A percentile compares a stretch with the other conserved stretches of the same genome.
These are phyloP conservation scores for Monopterus albus DNA, from an alignment of 2,113 vertebrate genomes.

Conservation along the genomic window DNA sequence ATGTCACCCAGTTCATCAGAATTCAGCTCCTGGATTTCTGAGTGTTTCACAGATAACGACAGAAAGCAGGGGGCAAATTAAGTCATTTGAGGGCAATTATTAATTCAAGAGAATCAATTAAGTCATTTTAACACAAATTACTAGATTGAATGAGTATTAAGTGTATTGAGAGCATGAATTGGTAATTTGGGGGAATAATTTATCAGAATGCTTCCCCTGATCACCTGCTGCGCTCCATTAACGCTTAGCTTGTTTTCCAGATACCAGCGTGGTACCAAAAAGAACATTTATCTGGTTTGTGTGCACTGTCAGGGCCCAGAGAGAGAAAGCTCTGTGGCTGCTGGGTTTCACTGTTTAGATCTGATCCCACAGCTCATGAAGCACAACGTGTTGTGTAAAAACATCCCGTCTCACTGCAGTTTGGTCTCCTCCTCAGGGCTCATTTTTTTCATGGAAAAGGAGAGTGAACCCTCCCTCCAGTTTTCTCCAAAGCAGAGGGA, in stretches of 20 bases:
- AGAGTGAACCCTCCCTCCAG: background rate
- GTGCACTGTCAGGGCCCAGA: background rate
- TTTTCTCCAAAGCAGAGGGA: background rate
- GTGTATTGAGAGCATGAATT: background rate
- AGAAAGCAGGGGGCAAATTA: background rate
- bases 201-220: background rate
- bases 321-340: background rate
- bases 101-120: slow-evolving; percentile 11
- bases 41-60: too few species aligned
- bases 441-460: background rate
- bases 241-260: background rate
- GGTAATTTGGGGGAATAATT: background rate
- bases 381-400: background rate
- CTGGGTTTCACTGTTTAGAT: background rate
- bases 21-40: background rate
- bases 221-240: background rate
- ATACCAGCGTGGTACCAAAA: slow-evolving; percentile 60
- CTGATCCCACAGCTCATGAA: background rate
- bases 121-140: background rate
- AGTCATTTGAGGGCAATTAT: slow-evolving; percentile 6
- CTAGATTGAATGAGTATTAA: background rate
- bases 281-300: background rate
- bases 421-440: background rate
- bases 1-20: background rate
- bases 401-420: background rate